Conservation (phyloP, 1,140 invertebrate species). For the Rhagoletis pomonella region DNA sequence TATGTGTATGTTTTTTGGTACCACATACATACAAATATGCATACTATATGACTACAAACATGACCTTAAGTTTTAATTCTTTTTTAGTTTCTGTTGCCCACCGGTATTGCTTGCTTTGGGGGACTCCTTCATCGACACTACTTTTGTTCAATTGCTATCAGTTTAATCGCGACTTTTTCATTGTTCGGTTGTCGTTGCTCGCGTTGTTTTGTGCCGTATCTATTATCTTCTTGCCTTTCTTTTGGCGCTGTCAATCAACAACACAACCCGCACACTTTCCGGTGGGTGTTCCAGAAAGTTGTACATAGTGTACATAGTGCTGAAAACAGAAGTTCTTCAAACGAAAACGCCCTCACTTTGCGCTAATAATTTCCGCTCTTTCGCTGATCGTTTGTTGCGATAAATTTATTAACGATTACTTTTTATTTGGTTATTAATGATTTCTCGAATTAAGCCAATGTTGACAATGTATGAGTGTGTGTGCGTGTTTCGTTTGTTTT, state of each 20-base stretch:
- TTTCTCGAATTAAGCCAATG: background rate
- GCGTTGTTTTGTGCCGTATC: background rate
- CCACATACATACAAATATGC: no score
- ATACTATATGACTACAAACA: no score
- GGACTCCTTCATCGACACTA: background rate
- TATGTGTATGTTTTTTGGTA: background rate
- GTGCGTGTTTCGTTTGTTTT: background rate
- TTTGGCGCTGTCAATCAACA: background rate
- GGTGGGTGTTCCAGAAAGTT: conserved; percentile 15
- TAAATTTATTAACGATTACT: conserved; percentile 40
- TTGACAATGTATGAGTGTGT: background rate
- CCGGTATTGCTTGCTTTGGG: background rate
- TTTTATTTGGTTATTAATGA: background rate
- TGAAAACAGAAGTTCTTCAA: background rate
- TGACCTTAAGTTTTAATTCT: background rate
- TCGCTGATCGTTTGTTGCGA: background rate
- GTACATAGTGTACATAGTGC: background rate
- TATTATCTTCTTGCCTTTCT: background rate
- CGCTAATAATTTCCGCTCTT: conserved; percentile 46
- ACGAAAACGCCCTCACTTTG: conserved; percentile 21
- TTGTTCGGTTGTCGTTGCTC: conserved; percentile 15
- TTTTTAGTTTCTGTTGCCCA: background rate
- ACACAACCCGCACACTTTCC: background rate
- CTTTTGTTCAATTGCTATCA: conserved; percentile 25
- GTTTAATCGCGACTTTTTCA: conserved; percentile 39